Evolutionary conservation across 2,888 invertebrate genomes (phyloP).

Genomic region (Galerucella calmariensis): DNA sequence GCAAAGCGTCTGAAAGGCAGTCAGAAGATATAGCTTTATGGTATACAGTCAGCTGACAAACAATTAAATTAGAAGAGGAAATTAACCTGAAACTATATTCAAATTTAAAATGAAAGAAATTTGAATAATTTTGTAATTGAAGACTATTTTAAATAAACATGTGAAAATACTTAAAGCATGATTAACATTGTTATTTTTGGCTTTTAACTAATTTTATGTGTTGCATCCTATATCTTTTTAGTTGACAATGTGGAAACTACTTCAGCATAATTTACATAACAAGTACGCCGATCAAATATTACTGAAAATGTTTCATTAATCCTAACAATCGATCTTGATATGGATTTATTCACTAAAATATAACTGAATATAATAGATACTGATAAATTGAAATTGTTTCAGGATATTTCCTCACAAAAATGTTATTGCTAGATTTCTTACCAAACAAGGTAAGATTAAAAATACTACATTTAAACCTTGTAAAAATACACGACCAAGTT

Average conservation of each 20-base stretch:
- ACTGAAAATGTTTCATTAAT: not conserved
- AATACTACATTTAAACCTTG: conserved; percentile 23
- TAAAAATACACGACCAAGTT: not conserved
- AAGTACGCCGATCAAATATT: conserved; percentile 11
- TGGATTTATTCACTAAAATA: not conserved
- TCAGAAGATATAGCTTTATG: not conserved
- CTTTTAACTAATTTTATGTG: not conserved
- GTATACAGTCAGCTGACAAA: too few species aligned
- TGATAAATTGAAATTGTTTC: not conserved
- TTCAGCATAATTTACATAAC: conserved; percentile 31
- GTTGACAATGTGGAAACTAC: conserved; percentile 31
- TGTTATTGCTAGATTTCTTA: not conserved
- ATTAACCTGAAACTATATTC: not conserved
- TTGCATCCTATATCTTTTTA: not conserved
- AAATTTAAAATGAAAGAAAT: not conserved
- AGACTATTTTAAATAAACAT: not conserved
- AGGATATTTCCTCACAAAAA: not conserved
- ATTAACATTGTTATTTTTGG: not conserved
- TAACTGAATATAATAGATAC: too few species aligned
- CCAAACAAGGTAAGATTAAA: conserved; percentile 10
- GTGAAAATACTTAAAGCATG: not conserved
- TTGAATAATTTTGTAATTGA: not conserved
- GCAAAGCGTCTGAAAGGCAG: too few species aligned
- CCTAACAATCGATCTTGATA: not conserved
- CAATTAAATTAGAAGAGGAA: not conserved